These are phyloP conservation scores for Recurvirostra avosetta DNA, from an alignment of 2,113 vertebrate species.

Conservation along the genomic window DNA sequence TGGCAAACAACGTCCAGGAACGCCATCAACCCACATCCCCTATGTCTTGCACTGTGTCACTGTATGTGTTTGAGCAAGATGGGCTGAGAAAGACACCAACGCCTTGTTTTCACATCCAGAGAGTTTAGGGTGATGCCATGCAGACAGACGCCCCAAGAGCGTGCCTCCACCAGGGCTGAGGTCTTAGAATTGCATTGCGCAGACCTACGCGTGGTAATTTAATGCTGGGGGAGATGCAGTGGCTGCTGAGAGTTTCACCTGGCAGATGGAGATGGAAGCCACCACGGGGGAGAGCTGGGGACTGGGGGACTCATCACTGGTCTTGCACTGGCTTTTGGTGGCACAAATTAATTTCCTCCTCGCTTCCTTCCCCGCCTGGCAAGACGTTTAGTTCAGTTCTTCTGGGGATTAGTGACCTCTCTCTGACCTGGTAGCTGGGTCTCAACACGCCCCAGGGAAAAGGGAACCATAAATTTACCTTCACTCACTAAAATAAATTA, in stretches of 20 bases:
- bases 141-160: neutral
- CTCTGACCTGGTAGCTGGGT: constrained; percentile 22
- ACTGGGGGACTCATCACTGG: neutral
- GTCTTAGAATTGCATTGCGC: neutral
- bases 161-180: neutral
- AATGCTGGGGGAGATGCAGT: neutral
- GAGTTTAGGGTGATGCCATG: neutral
- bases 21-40: fast-evolving
- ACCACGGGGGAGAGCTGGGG: neutral
- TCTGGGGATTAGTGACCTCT: neutral
- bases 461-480: constrained; percentile 33
- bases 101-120: neutral
- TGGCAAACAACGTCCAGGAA: neutral
- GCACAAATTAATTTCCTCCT: neutral
- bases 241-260: neutral
- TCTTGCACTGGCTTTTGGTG: neutral
- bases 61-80: neutral
- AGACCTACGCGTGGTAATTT: fast-evolving
- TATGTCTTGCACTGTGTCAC: fast-evolving
- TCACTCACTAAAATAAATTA: constrained; percentile 51
- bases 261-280: neutral
- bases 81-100: neutral
- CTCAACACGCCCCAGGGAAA: neutral
- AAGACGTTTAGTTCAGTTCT: neutral
- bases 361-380: neutral